phyloP scores from a whole-genome alignment of 2,797 vertebrate genomes.

The Picus viridis region DNA sequence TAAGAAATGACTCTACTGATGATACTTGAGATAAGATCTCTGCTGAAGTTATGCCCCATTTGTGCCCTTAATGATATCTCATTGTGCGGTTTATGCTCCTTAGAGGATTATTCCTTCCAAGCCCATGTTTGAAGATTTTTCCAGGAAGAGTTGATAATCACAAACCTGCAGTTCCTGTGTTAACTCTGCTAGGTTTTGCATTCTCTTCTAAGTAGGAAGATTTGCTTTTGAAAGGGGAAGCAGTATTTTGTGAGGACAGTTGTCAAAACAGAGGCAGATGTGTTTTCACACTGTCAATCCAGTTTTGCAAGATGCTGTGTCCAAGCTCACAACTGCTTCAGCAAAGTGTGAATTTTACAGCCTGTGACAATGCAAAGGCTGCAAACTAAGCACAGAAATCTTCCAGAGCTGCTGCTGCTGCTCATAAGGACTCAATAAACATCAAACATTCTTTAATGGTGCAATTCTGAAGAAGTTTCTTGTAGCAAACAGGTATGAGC shows the following conservation, averaged over 20 bases:
- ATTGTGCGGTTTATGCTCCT: background rate
- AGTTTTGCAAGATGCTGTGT: background rate
- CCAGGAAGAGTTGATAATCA: background rate
- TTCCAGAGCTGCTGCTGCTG: background rate
- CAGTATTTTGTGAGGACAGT: background rate
- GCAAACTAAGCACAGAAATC: background rate
- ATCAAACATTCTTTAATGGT: background rate
- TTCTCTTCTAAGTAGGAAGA: background rate
- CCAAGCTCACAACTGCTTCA: background rate
- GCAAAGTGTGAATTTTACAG: background rate
- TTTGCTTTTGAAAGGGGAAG: background rate
- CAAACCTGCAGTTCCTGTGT: background rate
- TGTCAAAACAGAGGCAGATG: background rate
- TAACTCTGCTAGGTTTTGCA: background rate
- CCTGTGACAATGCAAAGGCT: background rate
- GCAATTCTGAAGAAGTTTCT: background rate
- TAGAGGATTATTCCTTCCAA: background rate
- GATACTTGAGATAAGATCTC: background rate
- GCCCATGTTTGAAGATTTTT: background rate
- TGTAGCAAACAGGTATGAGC: background rate
- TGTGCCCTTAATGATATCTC: conserved; percentile 23
- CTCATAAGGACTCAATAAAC: background rate
- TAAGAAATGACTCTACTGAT: background rate
- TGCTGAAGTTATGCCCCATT: conserved; percentile 40
- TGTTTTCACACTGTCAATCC: background rate